These are phyloP conservation scores for Notodonta ziczac DNA, from an alignment of 2,888 invertebrate species.

Conservation along the genomic window DNA sequence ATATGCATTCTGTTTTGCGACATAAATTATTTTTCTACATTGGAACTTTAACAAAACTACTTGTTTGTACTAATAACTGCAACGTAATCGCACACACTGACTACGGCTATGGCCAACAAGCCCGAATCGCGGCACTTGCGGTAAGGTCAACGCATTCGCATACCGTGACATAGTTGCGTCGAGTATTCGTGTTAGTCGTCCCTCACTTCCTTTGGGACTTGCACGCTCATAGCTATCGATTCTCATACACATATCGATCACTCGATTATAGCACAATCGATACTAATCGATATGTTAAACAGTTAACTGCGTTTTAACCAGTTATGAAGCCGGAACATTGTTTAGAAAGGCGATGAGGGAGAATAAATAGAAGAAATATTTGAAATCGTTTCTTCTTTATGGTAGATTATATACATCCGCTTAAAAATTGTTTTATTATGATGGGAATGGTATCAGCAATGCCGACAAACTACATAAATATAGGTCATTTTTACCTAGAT, in stretches of 20 bases:
- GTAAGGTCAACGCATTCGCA: slow-evolving; percentile 70
- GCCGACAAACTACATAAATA: too few species aligned
- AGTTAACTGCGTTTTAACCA: background rate
- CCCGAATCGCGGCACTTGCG: slow-evolving; percentile 51
- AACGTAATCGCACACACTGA: slow-evolving; percentile 24
- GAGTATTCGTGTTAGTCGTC: slow-evolving; percentile 56
- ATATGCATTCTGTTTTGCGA: background rate
- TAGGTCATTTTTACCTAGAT: too few species aligned
- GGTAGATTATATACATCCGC: too few species aligned
- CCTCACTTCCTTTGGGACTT: slow-evolving; percentile 39
- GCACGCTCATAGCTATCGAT: slow-evolving; percentile 6
- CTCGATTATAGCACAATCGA: background rate
- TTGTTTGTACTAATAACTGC: slow-evolving; percentile 7
- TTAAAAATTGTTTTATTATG: too few species aligned
- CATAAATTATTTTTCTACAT: slow-evolving; percentile 4
- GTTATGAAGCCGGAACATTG: background rate
- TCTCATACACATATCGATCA: background rate
- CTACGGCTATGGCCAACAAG: slow-evolving; percentile 27
- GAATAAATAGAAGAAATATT: background rate
- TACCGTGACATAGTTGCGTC: slow-evolving; percentile 51
- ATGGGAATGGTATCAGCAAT: too few species aligned
- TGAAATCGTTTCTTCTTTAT: background rate
- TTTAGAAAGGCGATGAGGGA: slow-evolving; percentile 8
- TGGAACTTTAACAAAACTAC: background rate
- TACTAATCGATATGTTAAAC: background rate